phyloP scores from a whole-genome alignment of 1,140 invertebrate genomes.

The Drosophila orosa region DNA sequence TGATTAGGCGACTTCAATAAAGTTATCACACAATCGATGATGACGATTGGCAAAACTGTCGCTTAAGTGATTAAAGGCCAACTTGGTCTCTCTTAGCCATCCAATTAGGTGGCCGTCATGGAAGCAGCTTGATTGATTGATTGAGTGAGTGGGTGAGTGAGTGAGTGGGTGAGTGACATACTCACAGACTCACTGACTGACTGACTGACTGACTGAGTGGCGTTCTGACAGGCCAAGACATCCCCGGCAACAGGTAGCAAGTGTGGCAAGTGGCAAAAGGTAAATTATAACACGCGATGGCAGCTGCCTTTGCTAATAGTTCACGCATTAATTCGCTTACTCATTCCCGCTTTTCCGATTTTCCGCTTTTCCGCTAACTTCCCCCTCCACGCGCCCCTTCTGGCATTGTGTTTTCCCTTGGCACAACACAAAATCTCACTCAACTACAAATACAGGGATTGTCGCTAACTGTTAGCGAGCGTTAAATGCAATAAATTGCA shows the following conservation, averaged over 20 bases:
- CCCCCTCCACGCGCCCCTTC: neutral
- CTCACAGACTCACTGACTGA: neutral
- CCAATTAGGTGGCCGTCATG: constrained; percentile 34
- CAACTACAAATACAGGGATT: constrained; percentile 21
- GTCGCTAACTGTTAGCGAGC: constrained; percentile 26
- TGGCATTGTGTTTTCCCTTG: constrained; percentile 24
- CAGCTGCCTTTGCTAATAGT: constrained; percentile 51
- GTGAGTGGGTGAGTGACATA: constrained; percentile 1
- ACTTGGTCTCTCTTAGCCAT: constrained; percentile 17
- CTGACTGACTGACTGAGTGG: constrained; percentile 2
- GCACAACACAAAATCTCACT: constrained; percentile 46
- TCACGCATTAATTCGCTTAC: constrained; percentile 48
- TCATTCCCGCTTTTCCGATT: neutral
- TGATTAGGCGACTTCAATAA: constrained; percentile 37
- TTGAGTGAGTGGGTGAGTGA: constrained; percentile 15
- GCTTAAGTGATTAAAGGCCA: constrained; percentile 40
- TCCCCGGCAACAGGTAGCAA: constrained; percentile 36
- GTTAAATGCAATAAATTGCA: constrained; percentile 76
- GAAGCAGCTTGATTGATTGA: constrained; percentile 27
- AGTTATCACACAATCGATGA: constrained; percentile 35
- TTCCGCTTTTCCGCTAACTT: too few species aligned
- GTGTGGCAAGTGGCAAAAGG: constrained; percentile 7
- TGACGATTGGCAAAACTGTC: constrained; percentile 15
- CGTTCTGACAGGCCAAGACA: constrained; percentile 8
- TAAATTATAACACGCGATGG: constrained; percentile 46